Evolutionary conservation across 1,140 invertebrate species (phyloP), one percentile per base, ranked within the genome.

Genomic region (Olivierus martensii): DNA sequence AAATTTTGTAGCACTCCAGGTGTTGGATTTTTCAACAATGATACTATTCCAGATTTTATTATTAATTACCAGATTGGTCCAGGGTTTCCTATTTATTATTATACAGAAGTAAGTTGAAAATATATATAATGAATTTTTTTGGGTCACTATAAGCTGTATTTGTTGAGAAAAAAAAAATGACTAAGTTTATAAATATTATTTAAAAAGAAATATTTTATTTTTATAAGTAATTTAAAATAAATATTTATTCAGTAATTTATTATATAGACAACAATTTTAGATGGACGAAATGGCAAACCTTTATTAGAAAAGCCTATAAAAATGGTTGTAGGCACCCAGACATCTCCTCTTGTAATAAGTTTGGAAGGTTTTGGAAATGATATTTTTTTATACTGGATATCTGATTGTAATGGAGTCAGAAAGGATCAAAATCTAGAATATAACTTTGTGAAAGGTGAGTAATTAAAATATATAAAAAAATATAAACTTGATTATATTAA

Each of bases 41-140:
- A 89, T 64, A 71, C 79, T 53, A 68, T 83, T n/a, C 84, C 84
- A 0, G 86, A 89, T 62, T 84, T 90, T 59, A 74, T 88, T 67
- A 75, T 90, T 0, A 83, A 85, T 61, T 84, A 83, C 63, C 78
- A 84, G 62, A 75, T 76, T 54, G 83, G 82, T 1, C 78, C 80
- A 1, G 81, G 78, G 9, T 85, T 79, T 67, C 81, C 83, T 2
- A 69, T 81, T 0, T 85, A 84, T 65, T 85, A 84, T 66, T 81
- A 83, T 59, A 81, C 84, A 6, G 69, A 79, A 66, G 78, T 79
- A 65, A 61, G 63, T 45, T 28, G 9, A 6, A 28, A n/a, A n/a
- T n/a, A n/a, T n/a, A 28, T 28, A 28, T 28, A 28, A 28, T 28
- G 28, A 28, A n/a, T n/a, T n/a, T n/a, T n/a, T n/a, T n/a, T n/a